Percentiles rank a stretch among this genome's conserved stretches.
phyloP scores from a whole-genome alignment of 53 echinoderm and acorn worm species.

The Crossaster papposus region DNA sequence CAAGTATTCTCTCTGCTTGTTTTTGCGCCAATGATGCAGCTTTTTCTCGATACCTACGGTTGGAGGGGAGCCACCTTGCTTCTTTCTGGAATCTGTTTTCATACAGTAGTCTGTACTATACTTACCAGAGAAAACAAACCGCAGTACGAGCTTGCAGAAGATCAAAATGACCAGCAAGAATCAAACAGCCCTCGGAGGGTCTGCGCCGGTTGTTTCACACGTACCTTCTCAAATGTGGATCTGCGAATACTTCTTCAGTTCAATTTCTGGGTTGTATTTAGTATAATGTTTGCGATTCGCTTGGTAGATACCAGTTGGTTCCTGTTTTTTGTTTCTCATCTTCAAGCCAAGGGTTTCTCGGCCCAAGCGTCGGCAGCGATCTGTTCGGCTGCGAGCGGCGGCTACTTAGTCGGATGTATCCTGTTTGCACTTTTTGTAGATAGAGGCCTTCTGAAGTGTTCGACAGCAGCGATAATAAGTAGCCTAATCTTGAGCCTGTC shows the following conservation, averaged over 20 bases:
- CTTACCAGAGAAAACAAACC: neutral
- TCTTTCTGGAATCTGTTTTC: neutral
- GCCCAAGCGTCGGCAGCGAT: neutral
- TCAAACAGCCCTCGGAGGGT: neutral
- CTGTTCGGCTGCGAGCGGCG: neutral
- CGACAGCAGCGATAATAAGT: neutral
- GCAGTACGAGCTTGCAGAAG: neutral
- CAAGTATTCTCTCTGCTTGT: neutral
- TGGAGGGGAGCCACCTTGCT: neutral
- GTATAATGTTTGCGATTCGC: neutral
- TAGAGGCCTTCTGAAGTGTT: neutral
- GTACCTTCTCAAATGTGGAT: neutral
- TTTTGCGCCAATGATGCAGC: slow-evolving; percentile 10
- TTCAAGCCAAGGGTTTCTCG: neutral
- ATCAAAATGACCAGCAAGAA: neutral
- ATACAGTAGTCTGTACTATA: neutral
- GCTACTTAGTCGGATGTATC: neutral
- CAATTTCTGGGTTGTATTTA: neutral
- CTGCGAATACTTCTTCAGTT: neutral
- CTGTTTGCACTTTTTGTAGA: neutral
- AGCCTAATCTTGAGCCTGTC: neutral
- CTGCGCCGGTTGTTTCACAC: neutral
- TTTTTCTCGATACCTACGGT: slow-evolving; percentile 3
- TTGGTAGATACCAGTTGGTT: neutral
- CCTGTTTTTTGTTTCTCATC: neutral